Evolutionary conservation across 2,888 invertebrate species (phyloP), one percentile per base, ranked within the genome.

Genomic region (Scaptomyza tumidula): DNA sequence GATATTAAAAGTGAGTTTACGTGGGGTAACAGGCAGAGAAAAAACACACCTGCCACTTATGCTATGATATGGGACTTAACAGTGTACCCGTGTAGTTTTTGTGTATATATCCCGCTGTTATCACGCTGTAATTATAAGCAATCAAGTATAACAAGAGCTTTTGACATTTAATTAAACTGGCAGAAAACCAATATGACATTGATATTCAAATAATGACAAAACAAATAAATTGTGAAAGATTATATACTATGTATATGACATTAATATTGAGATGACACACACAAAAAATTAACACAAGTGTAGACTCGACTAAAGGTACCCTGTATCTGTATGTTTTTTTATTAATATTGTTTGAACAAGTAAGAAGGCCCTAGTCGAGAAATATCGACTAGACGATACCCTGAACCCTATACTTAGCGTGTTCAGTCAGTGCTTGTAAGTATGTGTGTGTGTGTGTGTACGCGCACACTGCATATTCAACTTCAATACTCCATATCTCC

Each of bases 1-100:
- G 35, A 45, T 27, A 55, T 24, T 11, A 35, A 24, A 45, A 33
- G 14, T 24, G 7, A 14, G 9, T 9, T 0, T 7, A 2, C 0
- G 19, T 19, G 27, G 16, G 44, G 31, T n/a, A 39, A 14, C 13
- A 19, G 6, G 6, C 33, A 43, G 19, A 7, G 13, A 29, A 14
- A 29, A 14, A 44, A n/a, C n/a, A n/a, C 10, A 13, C 45, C 33
- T 24, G n/a, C n/a, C 55, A 27, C 55, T 35, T 35, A n/a, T 35
- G 10, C 24, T 33, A 10, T 44, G 44, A 44, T 54, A 24, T 35
- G 27, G 11, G 35, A n/a, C 24, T 45, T 29, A 16, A n/a, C 45
- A 27, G 11, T n/a, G n/a, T n/a, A 19, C 6, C n/a, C 33, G 24
- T 29, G 16, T 13, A n/a, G 16, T 27, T 4, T 33, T 13, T 11